phyloP scores from a whole-genome alignment of 1,140 invertebrate species.

The Zophobas atratus region DNA sequence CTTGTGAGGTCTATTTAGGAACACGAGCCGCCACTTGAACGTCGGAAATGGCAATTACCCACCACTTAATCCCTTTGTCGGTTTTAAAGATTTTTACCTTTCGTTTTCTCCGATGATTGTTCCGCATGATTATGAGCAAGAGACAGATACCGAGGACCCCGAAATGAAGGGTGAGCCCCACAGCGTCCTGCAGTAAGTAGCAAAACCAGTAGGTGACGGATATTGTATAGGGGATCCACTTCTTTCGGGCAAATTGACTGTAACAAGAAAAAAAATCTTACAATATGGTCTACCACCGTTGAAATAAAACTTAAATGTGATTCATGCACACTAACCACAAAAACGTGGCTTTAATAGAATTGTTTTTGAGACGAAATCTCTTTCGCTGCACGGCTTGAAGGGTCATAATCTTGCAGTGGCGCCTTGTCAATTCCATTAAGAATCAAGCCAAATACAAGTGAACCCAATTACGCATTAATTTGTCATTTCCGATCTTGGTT shows the following conservation, averaged over 20 bases:
- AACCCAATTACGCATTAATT: conserved; percentile 40
- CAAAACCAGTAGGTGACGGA: conserved; percentile 60
- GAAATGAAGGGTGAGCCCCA: conserved; percentile 64
- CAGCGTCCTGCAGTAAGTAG: conserved; percentile 63
- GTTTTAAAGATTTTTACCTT: conserved; percentile 51
- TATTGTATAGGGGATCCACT: conserved; percentile 61
- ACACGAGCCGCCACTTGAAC: conserved; percentile 51
- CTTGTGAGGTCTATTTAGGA: conserved; percentile 52
- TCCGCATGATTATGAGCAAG: conserved; percentile 54
- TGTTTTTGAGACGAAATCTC: conserved; percentile 37
- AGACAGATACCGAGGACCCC: conserved; percentile 62
- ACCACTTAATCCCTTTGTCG: conserved; percentile 35
- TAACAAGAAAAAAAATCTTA: conserved; percentile 54
- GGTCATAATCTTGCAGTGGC: conserved; percentile 34
- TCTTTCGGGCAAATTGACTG: conserved; percentile 45
- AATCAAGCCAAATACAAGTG: conserved; percentile 17
- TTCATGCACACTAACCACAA: conserved; percentile 17
- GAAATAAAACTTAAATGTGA: conserved; percentile 14
- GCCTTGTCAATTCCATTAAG: conserved; percentile 37
- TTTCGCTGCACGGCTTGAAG: conserved; percentile 3
- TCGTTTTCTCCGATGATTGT: conserved; percentile 59
- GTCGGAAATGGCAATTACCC: conserved; percentile 41
- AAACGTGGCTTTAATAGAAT: conserved; percentile 35
- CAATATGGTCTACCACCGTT: not conserved
- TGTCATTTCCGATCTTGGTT: conserved; percentile 35